Base-by-base conservation (phyloP, 2,113 vertebrate species). In the Rhinopomastus cyanomelas region DNA sequence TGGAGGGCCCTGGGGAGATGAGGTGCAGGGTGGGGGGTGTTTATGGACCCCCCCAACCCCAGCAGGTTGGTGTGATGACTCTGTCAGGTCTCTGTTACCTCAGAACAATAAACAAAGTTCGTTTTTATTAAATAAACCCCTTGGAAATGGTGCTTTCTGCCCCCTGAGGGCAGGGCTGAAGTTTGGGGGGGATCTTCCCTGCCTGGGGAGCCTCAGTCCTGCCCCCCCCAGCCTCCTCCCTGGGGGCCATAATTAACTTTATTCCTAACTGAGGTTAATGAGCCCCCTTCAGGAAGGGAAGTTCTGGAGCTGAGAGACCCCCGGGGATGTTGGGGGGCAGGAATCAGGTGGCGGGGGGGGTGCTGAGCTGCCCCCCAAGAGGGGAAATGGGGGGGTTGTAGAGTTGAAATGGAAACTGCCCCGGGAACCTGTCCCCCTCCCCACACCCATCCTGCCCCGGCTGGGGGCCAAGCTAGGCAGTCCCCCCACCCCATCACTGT, bases 401-500 rank as follows among this genome's bases (percentile, higher is more conserved):
- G 4, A 4, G 59, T 29, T 3, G 0, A n/a, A 51, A 26, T 11
- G 67, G 92, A 90, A 95, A 86, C 75, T 57, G 52, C 66, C 56
- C 48, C 5, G 14, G n/a, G 66, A 68, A 23, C 19, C 7, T 46
- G 46, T 65, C 53, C 53, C 88, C 86, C n/a, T n/a, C n/a, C n/a
- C n/a, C n/a, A n/a, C 89, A 36, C 94, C 94, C 92, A 82, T 88
- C 94, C 94, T 87, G 89, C 92, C 60, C 60, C 0, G 3, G 60
- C 68, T 87, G n/a, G 81, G 67, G 80, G 73, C 72, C 3, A 11
- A 23, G 85, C 88, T 80, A 79, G 62, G 48, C 52, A 7, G 48
- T 23, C 72, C 32, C 62, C 44, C 25, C n/a, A n/a, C n/a, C n/a
- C n/a, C 76, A 36, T 60, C 37, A 22, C 30, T 37, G 22, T 5